Evolutionary conservation across 2,888 invertebrate genomes (phyloP).

Genomic region (Scaptomyza flava): DNA sequence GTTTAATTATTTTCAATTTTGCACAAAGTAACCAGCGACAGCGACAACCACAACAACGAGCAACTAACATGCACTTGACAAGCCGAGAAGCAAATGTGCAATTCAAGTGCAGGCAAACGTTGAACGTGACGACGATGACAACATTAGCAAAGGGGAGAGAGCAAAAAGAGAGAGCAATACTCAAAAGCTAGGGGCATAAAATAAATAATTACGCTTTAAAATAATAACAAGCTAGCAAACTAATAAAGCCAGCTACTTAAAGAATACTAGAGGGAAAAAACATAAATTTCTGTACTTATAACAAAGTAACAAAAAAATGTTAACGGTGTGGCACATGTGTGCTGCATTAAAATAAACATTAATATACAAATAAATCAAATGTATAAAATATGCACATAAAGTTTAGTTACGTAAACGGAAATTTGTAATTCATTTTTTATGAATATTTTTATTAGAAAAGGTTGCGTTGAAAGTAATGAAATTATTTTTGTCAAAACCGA

Average conservation of each 20-base stretch:
- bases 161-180: neutral
- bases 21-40: constrained; percentile 72
- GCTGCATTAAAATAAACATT: neutral
- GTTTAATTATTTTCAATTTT: constrained; percentile 76
- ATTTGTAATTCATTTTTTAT: neutral
- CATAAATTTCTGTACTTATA: neutral
- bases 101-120: constrained; percentile 62
- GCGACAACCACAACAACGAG: constrained; percentile 36
- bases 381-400: too few relatives aligned
- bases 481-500: too few relatives aligned
- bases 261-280: neutral
- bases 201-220: constrained; percentile 62
- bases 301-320: neutral
- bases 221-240: constrained; percentile 35
- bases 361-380: too few relatives aligned
- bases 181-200: constrained; percentile 45
- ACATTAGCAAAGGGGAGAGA: neutral
- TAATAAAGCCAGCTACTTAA: constrained; percentile 23
- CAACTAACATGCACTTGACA: constrained; percentile 60
- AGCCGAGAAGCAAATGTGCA: constrained; percentile 53
- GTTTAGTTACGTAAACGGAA: neutral
- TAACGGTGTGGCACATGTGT: neutral
- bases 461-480: neutral
- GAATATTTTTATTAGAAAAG: neutral
- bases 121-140: constrained; percentile 18